A percentile compares a stretch with the other conserved stretches of the same genome.
Evolutionary conservation across 2,797 vertebrate species (phyloP).

Genomic region (Hirundo rustica): DNA sequence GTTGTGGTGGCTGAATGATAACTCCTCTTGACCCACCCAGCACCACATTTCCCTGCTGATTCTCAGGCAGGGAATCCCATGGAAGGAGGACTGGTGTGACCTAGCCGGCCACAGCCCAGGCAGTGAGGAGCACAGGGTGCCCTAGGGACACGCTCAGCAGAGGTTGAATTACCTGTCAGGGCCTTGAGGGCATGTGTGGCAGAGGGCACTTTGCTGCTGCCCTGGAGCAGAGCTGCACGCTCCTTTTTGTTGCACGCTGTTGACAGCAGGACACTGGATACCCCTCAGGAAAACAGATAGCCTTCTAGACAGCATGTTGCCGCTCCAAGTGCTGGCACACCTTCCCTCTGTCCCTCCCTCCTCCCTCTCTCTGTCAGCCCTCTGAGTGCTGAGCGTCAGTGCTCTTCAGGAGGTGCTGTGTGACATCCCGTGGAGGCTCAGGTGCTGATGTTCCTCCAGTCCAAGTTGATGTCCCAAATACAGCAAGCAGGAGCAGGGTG

Average conservation of each 20-base stretch:
- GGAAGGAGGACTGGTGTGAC: neutral
- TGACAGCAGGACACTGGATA: conserved; percentile 28
- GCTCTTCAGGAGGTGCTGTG: neutral
- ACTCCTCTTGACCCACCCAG: neutral
- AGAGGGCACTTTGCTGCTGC: neutral
- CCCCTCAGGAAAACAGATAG: neutral
- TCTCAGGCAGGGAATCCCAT: neutral
- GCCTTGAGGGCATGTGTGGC: neutral
- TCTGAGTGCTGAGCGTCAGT: neutral
- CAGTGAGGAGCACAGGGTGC: neutral
- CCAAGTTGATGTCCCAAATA: neutral
- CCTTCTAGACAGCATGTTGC: neutral
- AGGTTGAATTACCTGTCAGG: neutral
- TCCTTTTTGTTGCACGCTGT: neutral
- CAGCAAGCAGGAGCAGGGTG: neutral
- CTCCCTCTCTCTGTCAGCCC: neutral
- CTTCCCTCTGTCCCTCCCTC: neutral
- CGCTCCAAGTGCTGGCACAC: rapidly evolving
- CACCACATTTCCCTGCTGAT: rapidly evolving
- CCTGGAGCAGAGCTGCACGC: neutral
- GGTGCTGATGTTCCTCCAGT: too few species aligned
- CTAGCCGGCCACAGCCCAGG: rapidly evolving
- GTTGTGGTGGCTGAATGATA: neutral
- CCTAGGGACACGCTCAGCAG: neutral
- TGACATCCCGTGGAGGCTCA: rapidly evolving